Conservation (phyloP, 2,888 invertebrate genomes). For the Schizaphis graminum region DNA sequence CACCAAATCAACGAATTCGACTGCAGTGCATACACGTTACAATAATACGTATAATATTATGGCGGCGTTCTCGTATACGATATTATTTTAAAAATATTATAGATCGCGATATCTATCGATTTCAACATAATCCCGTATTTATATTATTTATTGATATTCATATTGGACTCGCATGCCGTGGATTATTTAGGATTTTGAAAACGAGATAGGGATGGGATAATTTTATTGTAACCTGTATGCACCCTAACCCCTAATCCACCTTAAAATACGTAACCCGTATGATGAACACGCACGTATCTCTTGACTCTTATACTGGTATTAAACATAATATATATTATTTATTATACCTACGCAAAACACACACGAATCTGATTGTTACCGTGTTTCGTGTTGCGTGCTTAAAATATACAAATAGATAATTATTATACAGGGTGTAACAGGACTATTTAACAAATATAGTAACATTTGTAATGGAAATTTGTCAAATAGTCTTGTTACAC, state of each 20-base stretch:
- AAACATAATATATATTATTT: not conserved
- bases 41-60: not conserved
- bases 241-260: not conserved
- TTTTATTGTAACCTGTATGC: not conserved
- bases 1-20: not conserved
- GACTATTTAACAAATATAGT: too few species aligned
- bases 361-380: not conserved
- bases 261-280: not conserved
- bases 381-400: not conserved
- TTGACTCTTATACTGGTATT: not conserved
- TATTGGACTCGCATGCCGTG: not conserved
- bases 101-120: not conserved
- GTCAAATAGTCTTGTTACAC: too few species aligned
- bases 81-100: not conserved
- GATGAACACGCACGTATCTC: not conserved
- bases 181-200: not conserved
- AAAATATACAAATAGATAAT: constrained; percentile 3
- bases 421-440: too few species aligned
- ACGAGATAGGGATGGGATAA: not conserved
- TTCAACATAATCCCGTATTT: not conserved
- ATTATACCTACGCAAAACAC: not conserved
- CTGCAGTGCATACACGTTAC: not conserved
- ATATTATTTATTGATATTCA: not conserved
- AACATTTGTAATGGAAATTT: too few species aligned
- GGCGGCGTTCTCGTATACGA: not conserved